Conservation (phyloP, 2,113 vertebrate species). For the Tetrao urogallus region DNA sequence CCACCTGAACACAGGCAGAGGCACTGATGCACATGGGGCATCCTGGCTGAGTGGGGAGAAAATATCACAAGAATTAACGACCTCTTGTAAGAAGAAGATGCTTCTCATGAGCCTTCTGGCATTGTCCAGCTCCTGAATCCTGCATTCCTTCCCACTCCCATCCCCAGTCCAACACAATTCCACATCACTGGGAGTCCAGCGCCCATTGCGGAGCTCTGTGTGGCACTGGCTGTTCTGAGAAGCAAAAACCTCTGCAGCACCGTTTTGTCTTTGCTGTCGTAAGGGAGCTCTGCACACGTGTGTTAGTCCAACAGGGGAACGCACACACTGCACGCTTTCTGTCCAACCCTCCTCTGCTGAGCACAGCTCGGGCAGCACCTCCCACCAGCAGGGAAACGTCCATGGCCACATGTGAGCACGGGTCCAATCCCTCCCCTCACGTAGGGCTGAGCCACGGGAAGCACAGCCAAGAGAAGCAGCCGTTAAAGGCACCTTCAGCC, state of each 20-base stretch:
- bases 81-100: background rate
- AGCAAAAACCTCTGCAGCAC: background rate
- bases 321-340: background rate
- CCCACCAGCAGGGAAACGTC: fast-evolving
- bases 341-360: background rate
- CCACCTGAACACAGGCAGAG: background rate
- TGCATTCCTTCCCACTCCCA: fast-evolving
- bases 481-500: background rate
- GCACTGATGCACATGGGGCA: fast-evolving
- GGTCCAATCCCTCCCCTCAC: too few species aligned
- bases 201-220: background rate
- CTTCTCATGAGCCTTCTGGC: fast-evolving
- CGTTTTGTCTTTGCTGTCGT: background rate
- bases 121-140: background rate
- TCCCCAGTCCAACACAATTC: too few species aligned
- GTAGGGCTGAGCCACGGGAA: too few species aligned
- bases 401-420: too few species aligned
- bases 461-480: background rate
- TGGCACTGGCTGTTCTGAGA: background rate
- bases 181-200: background rate
- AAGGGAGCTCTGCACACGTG: background rate
- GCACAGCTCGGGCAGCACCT: background rate
- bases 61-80: fast-evolving
- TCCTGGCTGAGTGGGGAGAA: background rate
- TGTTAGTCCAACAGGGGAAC: background rate